Evolutionary conservation across 2,888 invertebrate genomes (phyloP).

Genomic region (Drosophila affinis): DNA sequence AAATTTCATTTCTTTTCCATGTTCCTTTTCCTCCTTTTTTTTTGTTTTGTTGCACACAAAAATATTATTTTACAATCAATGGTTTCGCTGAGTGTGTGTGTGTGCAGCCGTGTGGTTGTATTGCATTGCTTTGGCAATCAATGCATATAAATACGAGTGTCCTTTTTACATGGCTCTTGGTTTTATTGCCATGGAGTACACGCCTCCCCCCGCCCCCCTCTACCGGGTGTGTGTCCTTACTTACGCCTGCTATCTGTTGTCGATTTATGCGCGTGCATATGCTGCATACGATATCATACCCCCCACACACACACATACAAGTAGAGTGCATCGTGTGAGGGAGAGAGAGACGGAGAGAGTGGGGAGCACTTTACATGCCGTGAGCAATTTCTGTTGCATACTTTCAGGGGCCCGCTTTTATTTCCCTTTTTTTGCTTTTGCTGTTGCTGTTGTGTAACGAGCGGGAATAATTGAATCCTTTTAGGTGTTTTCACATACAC

Average conservation of each 20-base stretch:
- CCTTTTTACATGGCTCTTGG: conserved; percentile 74
- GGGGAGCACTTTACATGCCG: conserved; percentile 72
- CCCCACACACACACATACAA: neutral
- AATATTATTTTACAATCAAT: conserved; percentile 77
- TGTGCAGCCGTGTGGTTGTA: conserved; percentile 45
- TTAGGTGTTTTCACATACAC: conserved; percentile 78
- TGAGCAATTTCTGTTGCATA: conserved; percentile 77
- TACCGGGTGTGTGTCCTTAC: conserved; percentile 15
- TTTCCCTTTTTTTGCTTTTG: conserved; percentile 44
- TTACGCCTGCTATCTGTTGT: conserved; percentile 57
- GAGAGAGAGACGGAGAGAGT: neutral
- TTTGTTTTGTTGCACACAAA: conserved; percentile 36
- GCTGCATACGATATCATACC: conserved; percentile 38
- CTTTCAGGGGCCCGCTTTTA: conserved; percentile 65
- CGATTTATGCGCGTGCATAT: conserved; percentile 75
- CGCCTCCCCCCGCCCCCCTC: conserved; percentile 9
- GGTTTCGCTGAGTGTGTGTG: conserved; percentile 26
- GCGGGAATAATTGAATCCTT: conserved; percentile 79
- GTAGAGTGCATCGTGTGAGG: neutral
- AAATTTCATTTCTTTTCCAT: conserved; percentile 12
- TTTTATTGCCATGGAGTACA: conserved; percentile 60
- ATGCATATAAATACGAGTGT: conserved; percentile 79
- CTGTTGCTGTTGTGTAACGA: conserved; percentile 71
- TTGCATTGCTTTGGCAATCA: conserved; percentile 77
- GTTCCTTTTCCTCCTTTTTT: conserved; percentile 17